Percentiles rank a stretch among this genome's conserved stretches.
Conservation (phyloP, 2,113 vertebrate species). For the Paedocypris sp. region DNA sequence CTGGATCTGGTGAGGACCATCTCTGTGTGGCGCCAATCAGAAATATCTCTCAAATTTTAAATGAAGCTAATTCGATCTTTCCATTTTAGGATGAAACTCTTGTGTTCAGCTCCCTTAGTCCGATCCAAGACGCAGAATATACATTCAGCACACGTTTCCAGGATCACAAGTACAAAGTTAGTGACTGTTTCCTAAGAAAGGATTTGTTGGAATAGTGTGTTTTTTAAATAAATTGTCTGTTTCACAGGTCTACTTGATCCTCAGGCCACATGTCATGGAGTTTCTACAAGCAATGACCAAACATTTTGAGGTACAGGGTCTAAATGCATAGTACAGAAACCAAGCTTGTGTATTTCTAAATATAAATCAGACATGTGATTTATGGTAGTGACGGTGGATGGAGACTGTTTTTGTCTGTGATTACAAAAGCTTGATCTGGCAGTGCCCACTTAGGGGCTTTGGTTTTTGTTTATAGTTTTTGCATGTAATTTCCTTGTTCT, state of each 20-base stretch:
- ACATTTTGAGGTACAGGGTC: constrained; percentile 70
- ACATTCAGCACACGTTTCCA: constrained; percentile 51
- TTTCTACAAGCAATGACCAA: constrained; percentile 68
- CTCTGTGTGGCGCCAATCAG: too few relatives aligned
- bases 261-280: constrained; percentile 62
- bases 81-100: constrained; percentile 64
- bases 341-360: too few relatives aligned
- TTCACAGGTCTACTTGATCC: constrained; percentile 63
- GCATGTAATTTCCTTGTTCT: too few relatives aligned
- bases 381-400: too few relatives aligned
- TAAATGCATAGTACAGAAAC: too few relatives aligned
- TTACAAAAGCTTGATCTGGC: too few relatives aligned
- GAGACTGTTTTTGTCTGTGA: too few relatives aligned
- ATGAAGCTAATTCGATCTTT: too few relatives aligned
- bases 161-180: constrained; percentile 63
- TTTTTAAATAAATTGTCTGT: not conserved
- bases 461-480: too few relatives aligned
- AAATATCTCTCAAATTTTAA: too few relatives aligned
- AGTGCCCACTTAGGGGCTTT: too few relatives aligned
- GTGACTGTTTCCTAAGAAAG: not conserved
- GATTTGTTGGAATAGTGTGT: not conserved
- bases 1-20: constrained; percentile 70
- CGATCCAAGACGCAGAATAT: constrained; percentile 57
- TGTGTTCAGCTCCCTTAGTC: constrained; percentile 62
- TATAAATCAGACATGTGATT: too few relatives aligned